A percentile compares a stretch with the other conserved stretches of the same genome.
Conservation (phyloP, 1,140 invertebrate species). For the Latrodectus geometricus region DNA sequence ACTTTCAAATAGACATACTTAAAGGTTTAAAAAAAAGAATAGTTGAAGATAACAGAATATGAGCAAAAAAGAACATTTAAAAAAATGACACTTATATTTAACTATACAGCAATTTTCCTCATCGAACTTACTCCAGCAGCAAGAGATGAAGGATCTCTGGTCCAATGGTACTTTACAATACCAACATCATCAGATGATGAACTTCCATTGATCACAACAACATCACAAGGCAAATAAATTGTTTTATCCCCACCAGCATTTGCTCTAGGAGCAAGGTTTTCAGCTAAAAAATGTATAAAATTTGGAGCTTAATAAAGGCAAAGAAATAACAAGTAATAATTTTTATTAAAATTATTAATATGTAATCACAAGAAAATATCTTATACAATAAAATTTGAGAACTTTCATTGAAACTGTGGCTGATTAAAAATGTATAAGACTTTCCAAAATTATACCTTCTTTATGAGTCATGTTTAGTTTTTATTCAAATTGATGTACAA, state of each 20-base stretch:
- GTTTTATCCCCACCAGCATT: conserved; percentile 87
- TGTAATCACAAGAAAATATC: too few species aligned
- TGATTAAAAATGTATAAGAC: too few species aligned
- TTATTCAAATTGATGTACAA: too few species aligned
- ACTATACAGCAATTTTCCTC: neutral
- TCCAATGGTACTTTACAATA: conserved; percentile 88
- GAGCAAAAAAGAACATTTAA: neutral
- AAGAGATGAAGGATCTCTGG: conserved; percentile 81
- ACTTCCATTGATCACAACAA: conserved; percentile 86
- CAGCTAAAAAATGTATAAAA: conserved; percentile 73
- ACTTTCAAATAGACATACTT: too few species aligned
- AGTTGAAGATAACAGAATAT: neutral
- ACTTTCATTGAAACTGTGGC: too few species aligned
- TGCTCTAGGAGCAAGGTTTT: conserved; percentile 88
- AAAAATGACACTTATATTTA: neutral
- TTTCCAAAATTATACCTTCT: too few species aligned
- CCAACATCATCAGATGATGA: conserved; percentile 87
- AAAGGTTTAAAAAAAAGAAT: too few species aligned
- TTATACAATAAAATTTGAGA: too few species aligned
- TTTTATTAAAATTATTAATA: too few species aligned
- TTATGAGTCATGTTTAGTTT: too few species aligned
- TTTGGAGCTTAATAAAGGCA: too few species aligned
- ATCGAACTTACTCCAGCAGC: conserved; percentile 76
- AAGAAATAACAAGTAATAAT: too few species aligned
- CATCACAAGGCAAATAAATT: conserved; percentile 79